These are phyloP conservation scores for Pseudorhombus dupliciocellatus DNA, from an alignment of 2,113 vertebrate genomes.

Conservation along the genomic window DNA sequence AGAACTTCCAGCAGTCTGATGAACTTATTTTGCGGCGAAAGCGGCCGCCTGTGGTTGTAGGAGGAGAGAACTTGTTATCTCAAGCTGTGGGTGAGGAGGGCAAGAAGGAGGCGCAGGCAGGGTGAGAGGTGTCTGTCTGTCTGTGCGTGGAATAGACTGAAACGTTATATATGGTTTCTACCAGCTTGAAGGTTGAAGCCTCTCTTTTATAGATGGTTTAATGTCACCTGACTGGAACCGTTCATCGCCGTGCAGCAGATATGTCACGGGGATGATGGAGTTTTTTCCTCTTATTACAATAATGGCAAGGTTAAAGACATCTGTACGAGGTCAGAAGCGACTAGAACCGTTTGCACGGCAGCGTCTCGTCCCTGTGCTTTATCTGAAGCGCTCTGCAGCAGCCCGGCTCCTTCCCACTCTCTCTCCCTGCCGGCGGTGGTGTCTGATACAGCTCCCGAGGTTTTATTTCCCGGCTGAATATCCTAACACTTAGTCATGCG, in stretches of 20 bases:
- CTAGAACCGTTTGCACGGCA: constrained; percentile 17
- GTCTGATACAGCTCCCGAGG: neutral
- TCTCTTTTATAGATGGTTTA: too few species aligned
- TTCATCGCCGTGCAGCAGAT: too few species aligned
- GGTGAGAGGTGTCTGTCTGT: constrained; percentile 23
- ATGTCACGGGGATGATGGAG: constrained; percentile 10
- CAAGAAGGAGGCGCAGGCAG: neutral
- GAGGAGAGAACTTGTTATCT: constrained; percentile 27
- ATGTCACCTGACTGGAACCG: too few species aligned
- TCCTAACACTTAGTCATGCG: neutral
- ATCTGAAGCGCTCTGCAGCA: neutral
- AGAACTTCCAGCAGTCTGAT: neutral
- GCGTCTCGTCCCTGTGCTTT: constrained; percentile 5
- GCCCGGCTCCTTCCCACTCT: neutral
- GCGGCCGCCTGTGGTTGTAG: neutral
- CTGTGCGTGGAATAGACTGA: too few species aligned
- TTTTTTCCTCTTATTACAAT: too few species aligned
- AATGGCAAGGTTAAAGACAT: constrained; percentile 37
- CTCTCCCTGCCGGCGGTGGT: constrained; percentile 3
- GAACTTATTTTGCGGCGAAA: constrained; percentile 7
- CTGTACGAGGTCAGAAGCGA: constrained; percentile 56
- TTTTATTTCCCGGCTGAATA: constrained; percentile 19
- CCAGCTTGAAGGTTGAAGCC: too few species aligned
- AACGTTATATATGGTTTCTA: too few species aligned
- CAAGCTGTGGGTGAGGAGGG: constrained; percentile 21